Evolutionary conservation across 1,140 invertebrate genomes (phyloP).

Genomic region (Battus philenor): DNA sequence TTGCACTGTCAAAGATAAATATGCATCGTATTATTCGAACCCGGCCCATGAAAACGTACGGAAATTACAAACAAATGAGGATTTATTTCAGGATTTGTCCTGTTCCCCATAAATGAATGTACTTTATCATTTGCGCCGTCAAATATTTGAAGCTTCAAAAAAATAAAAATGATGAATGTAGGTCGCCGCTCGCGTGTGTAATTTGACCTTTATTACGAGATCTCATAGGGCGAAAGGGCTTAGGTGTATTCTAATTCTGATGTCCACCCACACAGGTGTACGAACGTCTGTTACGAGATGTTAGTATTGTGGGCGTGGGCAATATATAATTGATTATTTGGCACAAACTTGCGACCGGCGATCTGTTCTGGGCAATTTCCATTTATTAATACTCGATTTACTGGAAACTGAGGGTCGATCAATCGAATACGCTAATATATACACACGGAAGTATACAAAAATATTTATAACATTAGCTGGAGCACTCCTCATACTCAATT

Average conservation of each 20-base stretch:
- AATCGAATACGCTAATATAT: too few species aligned
- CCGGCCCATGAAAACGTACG: too few species aligned
- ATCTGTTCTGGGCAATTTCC: neutral
- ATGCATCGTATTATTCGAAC: too few species aligned
- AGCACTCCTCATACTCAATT: too few species aligned
- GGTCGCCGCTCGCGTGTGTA: conserved; percentile 1
- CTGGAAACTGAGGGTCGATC: neutral
- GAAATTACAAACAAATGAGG: too few species aligned
- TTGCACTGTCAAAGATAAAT: too few species aligned
- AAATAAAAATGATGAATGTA: conserved; percentile 12
- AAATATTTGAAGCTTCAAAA: conserved; percentile 6
- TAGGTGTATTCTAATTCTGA: conserved; percentile 11
- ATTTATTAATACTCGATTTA: neutral
- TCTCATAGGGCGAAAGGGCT: conserved; percentile 13
- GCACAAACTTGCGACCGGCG: neutral
- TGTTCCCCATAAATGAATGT: conserved; percentile 3
- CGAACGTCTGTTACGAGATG: neutral
- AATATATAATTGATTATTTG: conserved; percentile 3
- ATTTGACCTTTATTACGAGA: conserved; percentile 13
- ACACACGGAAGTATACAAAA: too few species aligned
- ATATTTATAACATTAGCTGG: too few species aligned
- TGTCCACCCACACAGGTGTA: conserved; percentile 6
- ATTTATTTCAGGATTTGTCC: too few species aligned
- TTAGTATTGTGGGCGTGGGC: neutral
- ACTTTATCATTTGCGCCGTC: conserved; percentile 5